Conservation (phyloP, 2,797 vertebrate genomes). For the Tamandua tetradactyla region DNA sequence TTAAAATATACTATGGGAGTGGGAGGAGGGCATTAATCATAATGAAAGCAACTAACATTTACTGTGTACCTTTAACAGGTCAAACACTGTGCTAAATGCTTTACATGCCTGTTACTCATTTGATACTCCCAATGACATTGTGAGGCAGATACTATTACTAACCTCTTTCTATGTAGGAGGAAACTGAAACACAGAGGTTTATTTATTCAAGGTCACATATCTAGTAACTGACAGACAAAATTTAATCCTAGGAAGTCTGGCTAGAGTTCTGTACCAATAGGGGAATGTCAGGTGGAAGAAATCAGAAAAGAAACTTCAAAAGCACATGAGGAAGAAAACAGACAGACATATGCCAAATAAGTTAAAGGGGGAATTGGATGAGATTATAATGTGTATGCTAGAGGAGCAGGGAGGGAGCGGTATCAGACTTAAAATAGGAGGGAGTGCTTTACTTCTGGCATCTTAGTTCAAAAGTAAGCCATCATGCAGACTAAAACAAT, state of each 20-base stretch:
- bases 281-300: conserved; percentile 53
- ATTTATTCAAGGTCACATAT: conserved; percentile 30
- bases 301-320: conserved; percentile 52
- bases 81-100: conserved; percentile 41
- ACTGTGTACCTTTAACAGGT: background rate
- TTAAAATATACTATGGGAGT: background rate
- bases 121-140: conserved; percentile 60
- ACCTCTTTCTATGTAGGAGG: conserved; percentile 39
- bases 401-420: background rate
- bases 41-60: conserved; percentile 42
- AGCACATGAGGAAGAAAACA: conserved; percentile 37
- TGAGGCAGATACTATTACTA: conserved; percentile 52
- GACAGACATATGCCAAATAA: background rate
- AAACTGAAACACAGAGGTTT: conserved; percentile 48
- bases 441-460: conserved; percentile 47
- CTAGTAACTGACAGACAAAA: conserved; percentile 36
- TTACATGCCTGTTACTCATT: conserved; percentile 49
- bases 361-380: background rate
- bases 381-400: conserved; percentile 18
- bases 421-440: conserved; percentile 9
- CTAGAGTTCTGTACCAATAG: background rate
- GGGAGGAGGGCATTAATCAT: background rate
- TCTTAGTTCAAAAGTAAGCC: conserved; percentile 56
- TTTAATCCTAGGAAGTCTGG: conserved; percentile 9
- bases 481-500: conserved; percentile 28